A percentile compares a stretch with the other conserved stretches of the same genome.
These are phyloP conservation scores for Anoplolepis gracilipes DNA, from an alignment of 1,140 invertebrate species.

Conservation along the genomic window DNA sequence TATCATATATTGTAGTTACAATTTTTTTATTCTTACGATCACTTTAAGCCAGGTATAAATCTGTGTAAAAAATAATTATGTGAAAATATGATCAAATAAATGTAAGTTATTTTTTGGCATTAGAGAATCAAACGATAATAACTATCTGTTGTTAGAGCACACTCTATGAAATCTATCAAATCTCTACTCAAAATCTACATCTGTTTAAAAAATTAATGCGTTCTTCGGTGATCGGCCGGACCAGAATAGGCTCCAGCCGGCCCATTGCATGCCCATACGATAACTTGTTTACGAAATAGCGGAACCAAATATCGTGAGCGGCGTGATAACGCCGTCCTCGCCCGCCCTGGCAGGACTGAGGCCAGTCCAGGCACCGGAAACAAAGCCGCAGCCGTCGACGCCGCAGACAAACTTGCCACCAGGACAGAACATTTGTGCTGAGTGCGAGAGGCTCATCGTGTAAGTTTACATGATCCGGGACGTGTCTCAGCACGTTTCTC, in stretches of 20 bases:
- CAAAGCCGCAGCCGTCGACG: conserved; percentile 84
- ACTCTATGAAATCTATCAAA: too few species aligned
- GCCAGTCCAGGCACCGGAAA: conserved; percentile 90
- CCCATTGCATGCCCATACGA: conserved; percentile 71
- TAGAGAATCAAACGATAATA: neutral
- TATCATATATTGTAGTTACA: neutral
- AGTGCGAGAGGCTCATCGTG: conserved; percentile 97
- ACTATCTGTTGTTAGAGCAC: neutral
- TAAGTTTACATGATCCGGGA: conserved; percentile 88
- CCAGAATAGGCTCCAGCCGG: conserved; percentile 47
- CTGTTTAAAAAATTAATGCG: neutral
- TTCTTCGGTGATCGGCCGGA: conserved; percentile 58
- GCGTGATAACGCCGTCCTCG: conserved; percentile 84
- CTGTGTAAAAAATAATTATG: neutral
- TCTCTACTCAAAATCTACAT: neutral
- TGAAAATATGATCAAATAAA: neutral
- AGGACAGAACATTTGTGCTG: conserved; percentile 96
- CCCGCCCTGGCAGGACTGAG: conserved; percentile 86
- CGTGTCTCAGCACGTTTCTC: conserved; percentile 6
- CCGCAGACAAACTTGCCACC: conserved; percentile 90
- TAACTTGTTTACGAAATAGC: conserved; percentile 79
- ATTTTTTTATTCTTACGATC: neutral
- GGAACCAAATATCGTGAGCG: conserved; percentile 83
- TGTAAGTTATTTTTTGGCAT: neutral
- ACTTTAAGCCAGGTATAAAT: neutral